Base-by-base conservation (phyloP, 2,888 invertebrate species). In the Ferrisia virgata region DNA sequence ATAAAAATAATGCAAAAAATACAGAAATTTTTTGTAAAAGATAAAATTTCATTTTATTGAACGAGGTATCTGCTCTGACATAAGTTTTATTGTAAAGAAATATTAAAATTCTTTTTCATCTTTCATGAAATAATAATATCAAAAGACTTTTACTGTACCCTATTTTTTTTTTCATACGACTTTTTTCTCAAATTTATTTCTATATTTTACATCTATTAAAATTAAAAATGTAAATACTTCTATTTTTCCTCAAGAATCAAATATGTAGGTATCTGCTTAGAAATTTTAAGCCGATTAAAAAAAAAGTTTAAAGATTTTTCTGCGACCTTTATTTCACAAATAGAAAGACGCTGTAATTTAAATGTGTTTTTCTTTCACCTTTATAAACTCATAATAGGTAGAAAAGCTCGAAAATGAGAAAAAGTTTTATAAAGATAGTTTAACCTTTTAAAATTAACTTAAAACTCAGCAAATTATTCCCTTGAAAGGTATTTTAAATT, bases 401-500 rank as follows among this genome's bases (percentile, higher is more conserved):
- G 36, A 36, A 64, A 64, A 64, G 28, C 28, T 64, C 64, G 64
- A 36, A 36, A 76, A 36, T 18, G 33, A 33, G 72, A 76, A 36
- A 64, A 36, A 76, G 18, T 8, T 36, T 76, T 36, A 9, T 33
- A 76, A 76, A 76, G 36, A 36, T 36, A 5, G 36, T 76, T 76
- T 76, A 76, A 36, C 72, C 15, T 76, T 76, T 76, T 36, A 80
- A 53, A 80, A 31, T 80, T 80, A 80, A 47, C 80, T 80, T 80
- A 80, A 80, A 80, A 80, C 43, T 33, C 80, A 80, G 47, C 80
- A 80, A 80, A 80, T 80, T 80, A 80, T 53, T 47, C 80, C 80
- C 80, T 47, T 53, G 80, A 80, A 80, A 80, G 80, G 53, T 43
- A 80, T 80, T 80, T 80, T 80, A 43, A 80, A 80, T 18, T 80